Percentiles rank a stretch among this genome's conserved stretches.
Conservation (phyloP, 2,113 vertebrate species). For the Etheostoma cragini region DNA sequence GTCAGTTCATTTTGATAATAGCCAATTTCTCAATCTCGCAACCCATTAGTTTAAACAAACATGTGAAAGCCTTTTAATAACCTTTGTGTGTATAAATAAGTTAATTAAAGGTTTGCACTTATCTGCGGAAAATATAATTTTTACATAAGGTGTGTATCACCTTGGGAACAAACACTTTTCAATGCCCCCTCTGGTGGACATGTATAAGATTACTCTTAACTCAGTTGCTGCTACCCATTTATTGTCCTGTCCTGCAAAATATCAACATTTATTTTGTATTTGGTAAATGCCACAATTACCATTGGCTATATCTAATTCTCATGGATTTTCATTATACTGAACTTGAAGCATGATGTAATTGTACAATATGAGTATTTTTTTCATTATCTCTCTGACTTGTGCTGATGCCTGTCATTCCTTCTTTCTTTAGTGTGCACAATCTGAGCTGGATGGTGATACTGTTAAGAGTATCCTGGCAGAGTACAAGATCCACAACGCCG, state of each 20-base stretch:
- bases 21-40: background rate
- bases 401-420: constrained; percentile 3
- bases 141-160: background rate
- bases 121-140: background rate
- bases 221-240: background rate
- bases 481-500: constrained; percentile 98
- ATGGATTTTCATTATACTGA: background rate
- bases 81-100: background rate
- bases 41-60: background rate
- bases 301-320: background rate
- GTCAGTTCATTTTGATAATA: constrained; percentile 1
- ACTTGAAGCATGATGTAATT: background rate
- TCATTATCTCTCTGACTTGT: background rate
- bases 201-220: background rate
- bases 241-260: background rate
- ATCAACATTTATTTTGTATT: background rate
- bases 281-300: background rate
- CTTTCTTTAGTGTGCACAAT: constrained; percentile 89
- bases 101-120: background rate
- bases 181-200: constrained; percentile 41
- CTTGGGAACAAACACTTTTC: background rate
- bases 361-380: background rate
- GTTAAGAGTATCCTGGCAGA: constrained; percentile 97
- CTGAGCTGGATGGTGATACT: constrained; percentile 92
- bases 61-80: background rate